Base-by-base conservation (phyloP, 2,797 vertebrate genomes). In the Cetoscarus ocellatus region DNA sequence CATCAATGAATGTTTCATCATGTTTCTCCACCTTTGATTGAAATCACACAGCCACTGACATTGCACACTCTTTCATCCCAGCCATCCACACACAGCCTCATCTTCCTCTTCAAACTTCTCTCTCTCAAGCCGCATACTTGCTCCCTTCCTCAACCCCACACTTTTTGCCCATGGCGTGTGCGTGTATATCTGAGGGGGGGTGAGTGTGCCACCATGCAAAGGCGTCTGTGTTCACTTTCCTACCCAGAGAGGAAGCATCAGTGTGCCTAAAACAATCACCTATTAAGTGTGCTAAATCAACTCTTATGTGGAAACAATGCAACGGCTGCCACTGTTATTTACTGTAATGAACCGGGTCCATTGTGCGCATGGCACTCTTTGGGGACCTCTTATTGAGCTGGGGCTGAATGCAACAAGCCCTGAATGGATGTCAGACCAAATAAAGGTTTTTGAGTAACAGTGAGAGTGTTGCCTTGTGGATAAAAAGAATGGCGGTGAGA, bases 391-490 rank as follows among this genome's bases (percentile, higher is more conserved):
- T 80, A 86, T 86, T 89, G 87, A 93, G 79, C 73, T 47, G 0
- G 38, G 49, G 36, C 81, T 93, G 86, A 94, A 93, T 88, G 84
- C 85, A 73, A 83, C 73, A 67, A 80, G 67, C 70, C 53, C 75
- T 94, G 91, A 94, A 93, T 94, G 82, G 88, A 92, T 90, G 91
- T 91, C 93, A 92, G 82, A 42, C 69, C 70, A 70, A 82, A 93
- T 91, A 93, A 93, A 93, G 82, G 74, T 90, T 91, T 91, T 91
- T 88, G 85, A 90, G 87, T 78, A 88, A 86, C 82, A 83, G 85
- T 83, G 85, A 90, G 83, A 92, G 89, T 91, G 88, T 88, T 88
- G 88, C 87, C 87, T 88, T 86, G 86, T 82, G 79, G 81, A 92
- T 92, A 85, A 92, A 92, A 89, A 89, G 87, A 88, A 72, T 80